Conservation (phyloP, 2,888 invertebrate genomes). For the Tineola bisselliella region DNA sequence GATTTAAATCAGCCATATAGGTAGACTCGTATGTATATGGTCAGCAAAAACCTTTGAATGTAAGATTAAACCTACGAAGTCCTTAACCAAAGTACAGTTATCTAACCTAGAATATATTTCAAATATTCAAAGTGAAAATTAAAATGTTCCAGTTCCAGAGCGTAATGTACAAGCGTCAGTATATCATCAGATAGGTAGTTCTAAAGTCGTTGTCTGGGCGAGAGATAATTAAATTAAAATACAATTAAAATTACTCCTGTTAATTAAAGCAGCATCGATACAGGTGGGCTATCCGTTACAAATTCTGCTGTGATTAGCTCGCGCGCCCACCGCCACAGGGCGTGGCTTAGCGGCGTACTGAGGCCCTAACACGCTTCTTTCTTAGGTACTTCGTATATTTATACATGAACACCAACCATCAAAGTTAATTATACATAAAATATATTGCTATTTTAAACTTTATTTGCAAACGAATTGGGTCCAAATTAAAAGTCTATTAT, state of each 20-base stretch:
- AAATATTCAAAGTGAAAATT: too few relatives aligned
- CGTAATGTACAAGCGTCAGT: not conserved
- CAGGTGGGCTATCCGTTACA: conserved; percentile 22
- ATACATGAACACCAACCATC: not conserved
- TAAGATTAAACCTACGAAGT: not conserved
- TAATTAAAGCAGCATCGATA: conserved; percentile 16
- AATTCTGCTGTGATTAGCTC: conserved; percentile 28
- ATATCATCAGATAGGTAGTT: too few relatives aligned
- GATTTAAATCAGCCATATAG: conserved; percentile 39
- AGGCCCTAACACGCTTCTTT: conserved; percentile 6
- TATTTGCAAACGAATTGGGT: not conserved
- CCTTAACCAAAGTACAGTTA: too few relatives aligned
- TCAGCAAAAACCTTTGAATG: not conserved
- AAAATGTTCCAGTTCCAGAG: not conserved
- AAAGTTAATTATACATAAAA: not conserved
- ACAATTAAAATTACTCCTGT: conserved; percentile 25
- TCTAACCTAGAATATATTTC: too few relatives aligned
- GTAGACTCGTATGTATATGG: conserved; percentile 9
- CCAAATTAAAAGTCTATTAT: not conserved
- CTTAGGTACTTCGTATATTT: conserved; percentile 1
- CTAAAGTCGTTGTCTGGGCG: conserved; percentile 12
- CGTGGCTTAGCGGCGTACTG: conserved; percentile 15
- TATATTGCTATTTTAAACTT: not conserved
- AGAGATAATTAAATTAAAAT: conserved; percentile 26
- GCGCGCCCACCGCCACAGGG: conserved; percentile 19